These are phyloP conservation scores for Gallinago media DNA, from an alignment of 2,113 vertebrate genomes.

Conservation along the genomic window DNA sequence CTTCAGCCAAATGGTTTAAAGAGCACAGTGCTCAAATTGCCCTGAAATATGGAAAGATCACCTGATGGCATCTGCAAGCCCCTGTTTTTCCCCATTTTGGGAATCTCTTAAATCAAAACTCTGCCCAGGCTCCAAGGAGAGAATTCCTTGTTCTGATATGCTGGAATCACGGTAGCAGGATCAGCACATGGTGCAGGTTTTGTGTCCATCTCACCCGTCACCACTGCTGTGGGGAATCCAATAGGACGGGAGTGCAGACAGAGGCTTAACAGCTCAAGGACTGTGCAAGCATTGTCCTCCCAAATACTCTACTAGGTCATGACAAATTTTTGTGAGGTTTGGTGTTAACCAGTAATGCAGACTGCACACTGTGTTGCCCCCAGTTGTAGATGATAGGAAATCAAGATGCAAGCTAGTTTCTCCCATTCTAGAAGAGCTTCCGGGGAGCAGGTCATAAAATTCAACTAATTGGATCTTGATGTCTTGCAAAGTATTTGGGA, in stretches of 20 bases:
- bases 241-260: not conserved
- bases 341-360: not conserved
- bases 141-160: not conserved
- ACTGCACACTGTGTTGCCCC: too few relatives aligned
- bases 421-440: not conserved
- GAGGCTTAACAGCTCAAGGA: not conserved
- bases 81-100: not conserved
- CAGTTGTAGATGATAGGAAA: not conserved
- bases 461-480: not conserved
- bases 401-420: not conserved
- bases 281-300: not conserved
- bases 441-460: not conserved
- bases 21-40: not conserved
- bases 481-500: not conserved
- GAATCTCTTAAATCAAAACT: not conserved
- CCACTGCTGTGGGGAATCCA: not conserved
- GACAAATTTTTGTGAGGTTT: not conserved
- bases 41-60: not conserved
- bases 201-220: not conserved
- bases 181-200: not conserved
- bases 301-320: not conserved
- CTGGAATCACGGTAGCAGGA: not conserved
- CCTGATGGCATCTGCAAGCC: not conserved
- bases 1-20: not conserved
- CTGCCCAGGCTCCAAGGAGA: not conserved